Evolutionary conservation across 1,140 invertebrate species (phyloP), one percentile per base, ranked within the genome.

Genomic region (Phortica variegata): DNA sequence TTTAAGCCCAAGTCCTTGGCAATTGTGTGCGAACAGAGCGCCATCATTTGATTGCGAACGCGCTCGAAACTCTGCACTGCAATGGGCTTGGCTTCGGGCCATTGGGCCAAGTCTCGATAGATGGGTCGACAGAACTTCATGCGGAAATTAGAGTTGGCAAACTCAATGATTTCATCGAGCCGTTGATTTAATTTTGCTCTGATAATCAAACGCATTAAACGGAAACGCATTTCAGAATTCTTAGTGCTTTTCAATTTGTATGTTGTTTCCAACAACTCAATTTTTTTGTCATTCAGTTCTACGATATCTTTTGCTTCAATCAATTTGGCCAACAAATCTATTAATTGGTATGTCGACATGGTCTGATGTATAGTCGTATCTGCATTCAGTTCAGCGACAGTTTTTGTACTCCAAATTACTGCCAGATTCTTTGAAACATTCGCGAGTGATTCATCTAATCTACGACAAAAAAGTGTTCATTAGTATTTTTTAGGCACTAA

Each of bases 41-140:
- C 83, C 89, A 94, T 94, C 91, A 94, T 92, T 65, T 83, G 81
- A 34, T 82, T 73, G 68, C 85, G 84, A 52, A 90, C 83, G 20
- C 79, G 74, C 15, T 83, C 69, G 77, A 88, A 95, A 59, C 86
- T 90, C 17, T 86, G 80, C 21, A 94, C 82, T 1, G 91, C 86
- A 45, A 60, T 61, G 10, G 81, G 71, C 43, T 89, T 80, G 1
- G 84, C 81, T 45, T 84, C 83, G 47, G 86, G 81, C 91, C 91
- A 95, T 2, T 77, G 80, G 58, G 87, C 90, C n/a, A 94, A 76
- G 62, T 91, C 90, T 53, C 90, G 85, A 73, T 92, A 95, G 37
- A 96, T 81, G 12, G 92, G 91, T 37, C 90, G 79, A 0, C 91
- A 85, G 80, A 86, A 96, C 71, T 96, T 96, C 88, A 96, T 91